Percentiles rank a stretch among this genome's conserved stretches.
These are phyloP conservation scores for Zaprionus ornatus DNA, from an alignment of 1,140 invertebrate species.

Conservation along the genomic window DNA sequence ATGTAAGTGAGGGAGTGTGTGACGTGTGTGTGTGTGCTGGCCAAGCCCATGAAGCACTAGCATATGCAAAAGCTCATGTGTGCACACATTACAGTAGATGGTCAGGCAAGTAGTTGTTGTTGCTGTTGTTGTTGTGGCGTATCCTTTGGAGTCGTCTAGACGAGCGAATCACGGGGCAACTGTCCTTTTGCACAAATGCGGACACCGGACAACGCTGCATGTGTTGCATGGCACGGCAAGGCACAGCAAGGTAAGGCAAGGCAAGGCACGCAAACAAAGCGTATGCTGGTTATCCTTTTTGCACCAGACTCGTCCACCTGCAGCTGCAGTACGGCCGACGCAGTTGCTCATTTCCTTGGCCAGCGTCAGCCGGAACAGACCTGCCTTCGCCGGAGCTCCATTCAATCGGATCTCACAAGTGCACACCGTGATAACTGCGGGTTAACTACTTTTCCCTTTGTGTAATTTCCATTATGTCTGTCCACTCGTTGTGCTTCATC, in stretches of 20 bases:
- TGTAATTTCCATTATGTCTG: conserved; percentile 24
- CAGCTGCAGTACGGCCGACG: conserved; percentile 27
- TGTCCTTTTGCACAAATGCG: conserved; percentile 51
- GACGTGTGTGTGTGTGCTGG: conserved; percentile 16
- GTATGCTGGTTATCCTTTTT: conserved; percentile 42
- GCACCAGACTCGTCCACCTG: conserved; percentile 16
- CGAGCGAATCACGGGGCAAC: conserved; percentile 59
- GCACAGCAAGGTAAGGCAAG: conserved; percentile 20
- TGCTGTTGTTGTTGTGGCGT: conserved; percentile 19
- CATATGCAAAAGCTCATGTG: conserved; percentile 49
- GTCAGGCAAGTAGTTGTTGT: not conserved
- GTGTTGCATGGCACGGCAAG: not conserved
- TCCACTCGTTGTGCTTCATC: conserved; percentile 7
- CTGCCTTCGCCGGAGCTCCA: conserved; percentile 9
- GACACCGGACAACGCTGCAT: conserved; percentile 39
- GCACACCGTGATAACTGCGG: conserved; percentile 6
- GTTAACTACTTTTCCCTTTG: not conserved
- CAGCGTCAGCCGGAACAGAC: conserved; percentile 36
- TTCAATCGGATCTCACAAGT: not conserved
- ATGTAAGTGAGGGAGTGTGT: conserved; percentile 12
- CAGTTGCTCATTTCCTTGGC: conserved; percentile 53
- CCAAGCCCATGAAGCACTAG: conserved; percentile 35
- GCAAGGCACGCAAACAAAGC: conserved; percentile 47
- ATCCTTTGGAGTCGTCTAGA: conserved; percentile 57
- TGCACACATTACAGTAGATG: conserved; percentile 37